Evolutionary conservation across 1,140 invertebrate species (phyloP), one percentile per base, ranked within the genome.

Genomic region (Zaprionus camerounensis): DNA sequence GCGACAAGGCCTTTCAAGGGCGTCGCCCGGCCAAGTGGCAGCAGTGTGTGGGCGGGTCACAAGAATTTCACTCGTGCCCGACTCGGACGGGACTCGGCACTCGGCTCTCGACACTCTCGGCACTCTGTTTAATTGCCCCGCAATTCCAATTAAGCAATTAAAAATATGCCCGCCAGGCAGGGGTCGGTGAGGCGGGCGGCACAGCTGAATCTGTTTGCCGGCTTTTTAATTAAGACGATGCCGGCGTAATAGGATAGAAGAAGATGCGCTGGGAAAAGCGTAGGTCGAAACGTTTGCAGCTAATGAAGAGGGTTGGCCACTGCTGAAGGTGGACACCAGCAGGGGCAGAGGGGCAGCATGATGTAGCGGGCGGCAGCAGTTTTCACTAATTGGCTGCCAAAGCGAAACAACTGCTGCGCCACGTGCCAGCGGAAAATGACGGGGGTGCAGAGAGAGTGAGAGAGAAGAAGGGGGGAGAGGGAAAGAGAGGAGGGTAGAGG

Each of bases 181-280:
- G 26, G 36, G 13, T 13, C 11, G 22, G 4, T 6, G 66, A 20
- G 24, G 46, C n/a, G n/a, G 46, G 38, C 57, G 67, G 49, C 5
- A 44, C 20, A 15, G 36, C 46, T 38, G 61, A 56, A 62, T 20
- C 34, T n/a, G 57, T 66, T 74, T 88, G 84, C 75, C 91, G 92
- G 91, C 78, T 87, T 92, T 92, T 92, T 92, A 92, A 92, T 92
- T 92, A 92, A 91, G 91, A 92, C 82, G 91, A 92, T 92, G 91
- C 92, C 71, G 77, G 79, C 87, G 91, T 92, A 92, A 86, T 91
- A 92, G 91, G 91, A 80, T 92, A 81, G 91, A 92, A 92, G 91
- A 90, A 92, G 82, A 90, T 85, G 78, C 75, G 67, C 77, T 80
- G 80, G 70, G 46, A 92, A 92, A 92, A 92, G 76, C 71, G 91